A percentile compares a stretch with the other conserved stretches of the same genome.
Evolutionary conservation across 2,888 invertebrate species (phyloP).

Genomic region (Zelleria hepariella): DNA sequence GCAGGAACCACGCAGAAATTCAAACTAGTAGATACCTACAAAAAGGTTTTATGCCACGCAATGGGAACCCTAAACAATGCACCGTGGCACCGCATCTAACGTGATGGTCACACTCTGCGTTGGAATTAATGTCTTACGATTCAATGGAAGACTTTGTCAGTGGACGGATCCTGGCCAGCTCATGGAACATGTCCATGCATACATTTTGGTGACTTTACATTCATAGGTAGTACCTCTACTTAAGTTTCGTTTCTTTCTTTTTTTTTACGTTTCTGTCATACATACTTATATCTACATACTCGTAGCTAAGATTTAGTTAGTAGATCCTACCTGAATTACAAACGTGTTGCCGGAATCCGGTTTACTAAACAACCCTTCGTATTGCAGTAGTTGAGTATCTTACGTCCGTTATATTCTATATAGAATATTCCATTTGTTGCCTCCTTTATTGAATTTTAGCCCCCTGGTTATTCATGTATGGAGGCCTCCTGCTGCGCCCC

Average conservation of each 20-base stretch:
- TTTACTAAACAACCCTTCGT: too few relatives aligned
- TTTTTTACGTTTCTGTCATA: too few relatives aligned
- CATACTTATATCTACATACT: too few relatives aligned
- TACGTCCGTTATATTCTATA: too few relatives aligned
- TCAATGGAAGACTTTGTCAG: slow-evolving; percentile 32
- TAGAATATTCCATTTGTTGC: slow-evolving; percentile 23
- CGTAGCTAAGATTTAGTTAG: too few relatives aligned
- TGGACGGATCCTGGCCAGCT: slow-evolving; percentile 24
- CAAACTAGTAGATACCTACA: too few relatives aligned
- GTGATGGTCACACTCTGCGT: slow-evolving; percentile 51
- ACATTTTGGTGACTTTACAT: slow-evolving; percentile 6
- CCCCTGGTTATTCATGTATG: slow-evolving; percentile 33
- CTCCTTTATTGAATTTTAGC: slow-evolving; percentile 51
- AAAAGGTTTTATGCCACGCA: neutral
- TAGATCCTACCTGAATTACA: too few relatives aligned
- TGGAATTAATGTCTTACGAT: slow-evolving; percentile 25
- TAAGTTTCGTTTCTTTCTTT: neutral
- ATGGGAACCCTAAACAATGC: slow-evolving; percentile 21
- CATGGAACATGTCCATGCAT: slow-evolving; percentile 49
- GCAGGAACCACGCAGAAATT: too few relatives aligned
- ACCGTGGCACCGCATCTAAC: slow-evolving; percentile 50
- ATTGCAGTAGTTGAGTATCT: too few relatives aligned
- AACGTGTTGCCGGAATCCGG: too few relatives aligned
- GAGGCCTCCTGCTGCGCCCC: slow-evolving; percentile 46
- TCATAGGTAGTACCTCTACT: neutral